Evolutionary conservation across 2,113 vertebrate genomes (phyloP).

Genomic region (Laticauda laticaudata): DNA sequence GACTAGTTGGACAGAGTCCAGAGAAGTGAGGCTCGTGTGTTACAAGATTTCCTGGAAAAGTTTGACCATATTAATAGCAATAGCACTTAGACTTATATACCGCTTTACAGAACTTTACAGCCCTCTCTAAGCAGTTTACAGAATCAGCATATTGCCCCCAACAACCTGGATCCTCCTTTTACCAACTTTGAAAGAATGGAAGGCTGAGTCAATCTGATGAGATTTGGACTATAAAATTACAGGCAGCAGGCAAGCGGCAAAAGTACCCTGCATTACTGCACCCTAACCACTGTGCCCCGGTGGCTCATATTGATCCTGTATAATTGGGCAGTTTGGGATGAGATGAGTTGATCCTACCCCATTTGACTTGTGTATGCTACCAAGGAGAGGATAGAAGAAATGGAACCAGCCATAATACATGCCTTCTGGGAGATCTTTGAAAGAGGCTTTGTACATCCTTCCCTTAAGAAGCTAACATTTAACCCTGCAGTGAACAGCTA

Average conservation of each 20-base stretch:
- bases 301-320: neutral
- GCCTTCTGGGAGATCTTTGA: neutral
- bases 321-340: neutral
- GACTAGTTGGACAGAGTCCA: neutral
- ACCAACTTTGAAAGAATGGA: too few species aligned
- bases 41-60: neutral
- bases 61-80: neutral
- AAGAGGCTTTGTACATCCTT: neutral
- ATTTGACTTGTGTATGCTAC: neutral
- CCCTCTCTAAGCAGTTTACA: too few species aligned
- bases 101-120: too few species aligned
- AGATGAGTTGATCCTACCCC: neutral
- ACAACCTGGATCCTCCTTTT: too few species aligned
- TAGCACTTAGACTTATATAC: too few species aligned
- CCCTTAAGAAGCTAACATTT: neutral
- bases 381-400: neutral
- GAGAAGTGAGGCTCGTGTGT: neutral
- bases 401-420: neutral
- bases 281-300: too few species aligned
- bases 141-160: too few species aligned
- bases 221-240: too few species aligned
- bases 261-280: too few species aligned
- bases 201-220: too few species aligned
- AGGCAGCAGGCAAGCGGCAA: too few species aligned
- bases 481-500: neutral